These are phyloP conservation scores for Trachelus tabidus DNA, from an alignment of 2,888 invertebrate genomes.

Conservation along the genomic window DNA sequence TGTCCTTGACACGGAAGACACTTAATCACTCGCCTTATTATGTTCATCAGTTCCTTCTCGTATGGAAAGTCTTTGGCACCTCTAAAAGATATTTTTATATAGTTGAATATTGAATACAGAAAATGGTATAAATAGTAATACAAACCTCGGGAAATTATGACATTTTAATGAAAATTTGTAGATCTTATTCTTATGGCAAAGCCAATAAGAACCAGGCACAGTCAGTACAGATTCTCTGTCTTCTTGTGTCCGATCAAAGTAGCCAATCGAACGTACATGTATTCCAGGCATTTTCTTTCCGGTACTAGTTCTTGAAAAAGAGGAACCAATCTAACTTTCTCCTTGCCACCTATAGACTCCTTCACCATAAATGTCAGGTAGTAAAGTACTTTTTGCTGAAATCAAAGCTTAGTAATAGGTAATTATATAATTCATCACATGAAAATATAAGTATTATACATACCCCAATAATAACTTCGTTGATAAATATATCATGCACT, in stretches of 20 bases:
- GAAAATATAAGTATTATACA: constrained; percentile 11
- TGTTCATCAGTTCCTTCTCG: constrained; percentile 58
- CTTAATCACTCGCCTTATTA: constrained; percentile 58
- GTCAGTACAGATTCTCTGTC: constrained; percentile 50
- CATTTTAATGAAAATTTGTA: constrained; percentile 61
- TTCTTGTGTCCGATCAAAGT: constrained; percentile 54
- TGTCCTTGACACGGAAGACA: constrained; percentile 55
- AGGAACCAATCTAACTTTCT: constrained; percentile 54
- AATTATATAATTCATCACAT: not conserved
- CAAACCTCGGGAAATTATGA: constrained; percentile 47
- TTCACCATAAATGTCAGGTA: constrained; percentile 57
- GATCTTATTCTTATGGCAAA: constrained; percentile 58
- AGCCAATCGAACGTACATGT: constrained; percentile 60
- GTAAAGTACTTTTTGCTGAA: constrained; percentile 60
- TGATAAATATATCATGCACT: constrained; percentile 58
- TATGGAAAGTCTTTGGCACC: constrained; percentile 45
- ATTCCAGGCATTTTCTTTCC: constrained; percentile 64
- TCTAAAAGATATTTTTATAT: constrained; percentile 35
- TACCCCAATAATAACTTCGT: constrained; percentile 62
- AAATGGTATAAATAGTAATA: not conserved
- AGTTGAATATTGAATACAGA: not conserved
- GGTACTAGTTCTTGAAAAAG: constrained; percentile 59
- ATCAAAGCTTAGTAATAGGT: constrained; percentile 8
- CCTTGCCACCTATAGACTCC: constrained; percentile 44
- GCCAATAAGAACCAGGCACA: constrained; percentile 62